Base-by-base conservation (phyloP, 2,888 invertebrate species). In the Drosophila falleni region DNA sequence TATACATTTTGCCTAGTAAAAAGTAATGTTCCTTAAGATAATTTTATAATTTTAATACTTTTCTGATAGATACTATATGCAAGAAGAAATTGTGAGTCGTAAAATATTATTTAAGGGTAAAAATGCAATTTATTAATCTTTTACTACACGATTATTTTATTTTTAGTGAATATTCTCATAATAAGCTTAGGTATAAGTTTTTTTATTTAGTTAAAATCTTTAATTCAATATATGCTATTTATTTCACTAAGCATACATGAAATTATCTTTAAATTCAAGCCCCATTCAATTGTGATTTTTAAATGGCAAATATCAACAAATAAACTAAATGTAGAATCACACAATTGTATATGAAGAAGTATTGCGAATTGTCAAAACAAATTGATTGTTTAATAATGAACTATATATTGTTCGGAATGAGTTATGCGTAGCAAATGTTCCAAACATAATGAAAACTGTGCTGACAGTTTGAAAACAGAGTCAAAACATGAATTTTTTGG, bases 311-410 rank as follows among this genome's bases (percentile, higher is more conserved):
- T 41, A 26, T 42, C 37, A 47, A 42, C 33, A 50, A 60, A 56
- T 44, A 33, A n/a, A 65, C 29, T 13, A 0, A 11, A 33, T 10
- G 19, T 41, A 19, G 26, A 16, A 39, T 39, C n/a, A 39, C 42
- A 47, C 29, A 56, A 16, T 16, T 4, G 41, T 44, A n/a, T 42
- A 13, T 41, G 29, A 49, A 46, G 47, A 58, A 62, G 51, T 69
- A 42, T 70, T 70, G 70, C 76, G 70, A 76, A 76, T 77, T 49
- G 51, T 87, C 73, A 88, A 56, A 78, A 80, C 80, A 84, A 87
- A 91, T 90, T 90, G 89, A 91, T 90, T 75, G 87, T 81, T 69
- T 88, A 78, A 90, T 91, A 91, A 91, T 91, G 90, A 91, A 90
- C 89, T 89, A 73, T 78, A 85, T 89, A 90, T 91, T 91, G 90